phyloP scores from a whole-genome alignment of 2,888 invertebrate species.

The Cerceris ruficornis region DNA sequence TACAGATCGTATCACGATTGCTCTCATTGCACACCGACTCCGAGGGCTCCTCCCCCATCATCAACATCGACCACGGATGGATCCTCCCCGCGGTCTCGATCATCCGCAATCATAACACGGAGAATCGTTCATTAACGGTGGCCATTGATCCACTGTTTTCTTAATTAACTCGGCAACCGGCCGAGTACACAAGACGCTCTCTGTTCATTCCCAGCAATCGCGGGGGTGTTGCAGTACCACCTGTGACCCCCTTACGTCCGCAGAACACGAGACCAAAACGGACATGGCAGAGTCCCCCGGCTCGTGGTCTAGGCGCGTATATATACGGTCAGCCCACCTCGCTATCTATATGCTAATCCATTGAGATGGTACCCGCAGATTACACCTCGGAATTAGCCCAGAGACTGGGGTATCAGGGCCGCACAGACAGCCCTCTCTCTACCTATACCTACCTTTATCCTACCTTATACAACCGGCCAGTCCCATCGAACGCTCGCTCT shows the following conservation, averaged over 20 bases:
- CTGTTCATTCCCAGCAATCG: slow-evolving; percentile 51
- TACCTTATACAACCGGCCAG: slow-evolving; percentile 73
- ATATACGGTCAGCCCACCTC: slow-evolving; percentile 76
- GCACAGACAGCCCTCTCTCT: slow-evolving; percentile 69
- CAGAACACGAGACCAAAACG: slow-evolving; percentile 72
- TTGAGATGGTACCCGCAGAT: slow-evolving; percentile 81
- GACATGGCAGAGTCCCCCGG: slow-evolving; percentile 69
- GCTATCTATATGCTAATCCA: slow-evolving; percentile 82
- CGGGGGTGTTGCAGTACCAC: slow-evolving; percentile 56
- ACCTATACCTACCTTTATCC: slow-evolving; percentile 74
- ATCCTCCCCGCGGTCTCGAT: background rate
- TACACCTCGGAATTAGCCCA: slow-evolving; percentile 81
- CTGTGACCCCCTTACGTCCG: slow-evolving; percentile 64
- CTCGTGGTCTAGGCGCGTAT: slow-evolving; percentile 70
- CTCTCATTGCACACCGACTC: no score
- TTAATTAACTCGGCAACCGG: slow-evolving; percentile 44
- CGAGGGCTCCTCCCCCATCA: no score
- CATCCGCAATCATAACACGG: background rate
- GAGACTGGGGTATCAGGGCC: slow-evolving; percentile 76
- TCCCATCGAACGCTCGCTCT: slow-evolving; percentile 62
- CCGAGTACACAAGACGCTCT: slow-evolving; percentile 17
- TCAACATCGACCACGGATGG: no score
- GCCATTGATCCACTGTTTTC: slow-evolving; percentile 35
- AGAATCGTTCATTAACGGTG: slow-evolving; percentile 17
- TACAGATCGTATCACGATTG: no score